Evolutionary conservation across 2,888 invertebrate genomes (phyloP), one percentile per base, ranked within the genome.

Genomic region (Leptura quadrifasciata): DNA sequence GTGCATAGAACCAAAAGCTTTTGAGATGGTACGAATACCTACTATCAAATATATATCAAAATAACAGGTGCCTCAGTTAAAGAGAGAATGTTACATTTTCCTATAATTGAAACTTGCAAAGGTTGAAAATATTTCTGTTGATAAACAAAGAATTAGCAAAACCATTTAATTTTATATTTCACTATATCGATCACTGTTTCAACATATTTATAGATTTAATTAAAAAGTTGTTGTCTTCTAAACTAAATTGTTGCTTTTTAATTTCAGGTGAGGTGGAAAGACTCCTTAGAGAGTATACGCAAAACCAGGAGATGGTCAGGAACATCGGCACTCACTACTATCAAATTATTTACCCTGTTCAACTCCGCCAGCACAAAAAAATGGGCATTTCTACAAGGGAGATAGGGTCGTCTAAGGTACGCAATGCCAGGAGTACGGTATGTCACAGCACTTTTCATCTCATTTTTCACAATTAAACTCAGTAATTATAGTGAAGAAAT

Each of bases 311-410:
- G 90, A 91, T 97, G 91, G 95, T 97, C 85, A 94, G 95, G 84
- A 96, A 96, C 91, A 96, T 97, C 90, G 96, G 96, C 85, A 94
- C 95, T 80, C 95, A 96, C 90, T 96, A 95, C 91, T 97, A 97
- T 91, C 97, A 97, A 91, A 97, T 97, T 90, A 96, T 97, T 87
- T 97, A 97, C 91, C 97, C 97, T 83, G 96, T 97, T 85, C 97
- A 97, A 92, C 91, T 97, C 90, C 94, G 97, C 80, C 96, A 97
- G 91, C 97, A 97, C 93, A 96, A 97, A 91, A 97, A 97, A 91
- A 95, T 97, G 95, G 97, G 97, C 90, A 97, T 97, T 90, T 97
- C 96, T 85, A 97, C 97, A 84, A 92, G 97, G 90, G 97, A 97
- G 92, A 94, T 95, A 90, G 95, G 94, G 91, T 93, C 94, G 89